Base-by-base conservation (phyloP, 2,113 vertebrate species). In the Triplophysa siluroides region DNA sequence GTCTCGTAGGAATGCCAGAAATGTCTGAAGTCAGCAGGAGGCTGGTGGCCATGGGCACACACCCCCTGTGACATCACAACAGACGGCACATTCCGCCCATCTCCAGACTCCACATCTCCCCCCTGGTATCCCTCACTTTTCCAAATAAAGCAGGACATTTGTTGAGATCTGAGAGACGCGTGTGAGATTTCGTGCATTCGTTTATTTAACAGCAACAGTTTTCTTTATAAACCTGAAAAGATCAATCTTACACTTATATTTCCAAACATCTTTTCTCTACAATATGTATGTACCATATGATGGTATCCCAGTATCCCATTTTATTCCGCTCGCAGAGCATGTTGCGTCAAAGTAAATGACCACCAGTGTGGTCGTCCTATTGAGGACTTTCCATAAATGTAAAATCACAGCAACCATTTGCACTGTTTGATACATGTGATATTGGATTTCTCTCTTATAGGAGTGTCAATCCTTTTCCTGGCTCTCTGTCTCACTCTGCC, bases 21-120 rank as follows among this genome's bases (percentile, higher is more conserved):
- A 85, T 81, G 79, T 83, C 79, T 83, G 81, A 60, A 81, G 84
- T 85, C 84, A 85, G 84, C 84, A 85, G 72, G 84, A 83, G 76
- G 68, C 81, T 70, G 64, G 76, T 62, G 83, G 80, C 83, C 73
- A 85, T 56, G n/a, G 74, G 80, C 77, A 67, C 61, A 72, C 78
- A 41, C 56, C 64, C 64, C 78, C 62, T 62, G 41, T 83, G 81
- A 83, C 84, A 83, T 83, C 84, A 85, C 81, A 82, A 85, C 81
- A 82, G 76, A 74, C 9, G 19, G 23, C n/a, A 52, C 78, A 60
- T 68, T 71, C 45, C 75, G 23, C 68, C 63, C 10, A 23, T 45
- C 14, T 26, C 23, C 10, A 47, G 45, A 78, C 72, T 24, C 72
- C 38, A 38, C 62, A 63, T 62, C 56, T 43, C 26, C n/a, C 56